Conservation (phyloP, 2,113 vertebrate genomes). For the Aepyceros melampus region DNA sequence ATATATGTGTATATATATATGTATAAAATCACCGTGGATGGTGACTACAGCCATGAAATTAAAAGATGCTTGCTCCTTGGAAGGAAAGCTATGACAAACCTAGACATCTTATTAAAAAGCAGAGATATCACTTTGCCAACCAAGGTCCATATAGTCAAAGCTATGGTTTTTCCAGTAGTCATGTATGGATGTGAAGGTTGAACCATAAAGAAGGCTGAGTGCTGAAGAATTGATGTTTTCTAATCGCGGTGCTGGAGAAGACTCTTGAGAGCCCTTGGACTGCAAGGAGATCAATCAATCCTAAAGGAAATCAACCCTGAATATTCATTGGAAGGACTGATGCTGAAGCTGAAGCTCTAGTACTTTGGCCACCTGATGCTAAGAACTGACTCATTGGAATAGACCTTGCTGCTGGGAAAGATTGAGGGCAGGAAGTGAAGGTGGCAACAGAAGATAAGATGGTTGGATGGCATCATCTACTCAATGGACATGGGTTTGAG, state of each 20-base stretch:
- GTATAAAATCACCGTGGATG: neutral
- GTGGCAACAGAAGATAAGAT: neutral
- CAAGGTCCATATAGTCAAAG: neutral
- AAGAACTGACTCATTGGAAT: neutral
- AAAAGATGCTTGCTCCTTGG: neutral
- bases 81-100: neutral
- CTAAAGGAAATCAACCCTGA: neutral
- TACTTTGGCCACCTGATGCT: neutral
- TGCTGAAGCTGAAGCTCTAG: neutral
- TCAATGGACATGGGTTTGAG: neutral
- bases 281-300: neutral
- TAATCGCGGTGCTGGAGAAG: neutral
- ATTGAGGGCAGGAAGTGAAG: neutral
- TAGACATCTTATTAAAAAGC: neutral
- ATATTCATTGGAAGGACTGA: neutral
- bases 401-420: neutral
- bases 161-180: neutral
- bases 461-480: neutral
- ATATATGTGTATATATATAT: neutral
- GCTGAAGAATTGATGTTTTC: neutral
- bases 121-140: neutral
- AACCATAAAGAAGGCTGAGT: neutral
- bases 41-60: neutral
- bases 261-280: neutral
- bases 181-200: neutral